Conservation (phyloP, 2,113 vertebrate species). For the Eonycteris spelaea region DNA sequence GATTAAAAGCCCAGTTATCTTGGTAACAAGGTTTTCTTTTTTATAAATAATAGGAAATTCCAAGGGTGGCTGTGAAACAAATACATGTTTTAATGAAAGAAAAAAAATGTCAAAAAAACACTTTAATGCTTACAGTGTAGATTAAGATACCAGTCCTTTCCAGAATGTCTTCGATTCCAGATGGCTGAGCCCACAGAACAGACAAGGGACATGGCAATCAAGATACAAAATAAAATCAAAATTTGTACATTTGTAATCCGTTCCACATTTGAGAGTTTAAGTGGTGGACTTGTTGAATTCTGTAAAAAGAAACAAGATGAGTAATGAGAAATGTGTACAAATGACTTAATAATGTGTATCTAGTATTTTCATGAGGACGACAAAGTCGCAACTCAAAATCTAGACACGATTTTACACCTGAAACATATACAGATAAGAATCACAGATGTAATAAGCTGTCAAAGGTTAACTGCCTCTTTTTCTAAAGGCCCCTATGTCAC, state of each 20-base stretch:
- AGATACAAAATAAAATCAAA: conserved; percentile 95
- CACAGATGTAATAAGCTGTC: background rate
- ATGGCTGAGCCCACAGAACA: conserved; percentile 96
- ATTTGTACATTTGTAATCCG: conserved; percentile 99
- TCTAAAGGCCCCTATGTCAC: background rate
- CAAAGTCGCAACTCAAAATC: background rate
- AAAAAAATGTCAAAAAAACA: background rate
- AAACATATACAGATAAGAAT: background rate
- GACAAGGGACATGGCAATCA: conserved; percentile 96
- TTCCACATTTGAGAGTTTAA: conserved; percentile 98
- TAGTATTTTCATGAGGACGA: background rate
- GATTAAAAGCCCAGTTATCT: background rate
- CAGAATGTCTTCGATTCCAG: conserved; percentile 94
- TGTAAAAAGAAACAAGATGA: conserved; percentile 73
- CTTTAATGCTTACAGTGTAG: conserved; percentile 92
- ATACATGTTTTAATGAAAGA: background rate
- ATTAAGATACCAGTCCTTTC: conserved; percentile 97
- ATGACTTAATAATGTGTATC: background rate
- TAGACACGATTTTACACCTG: background rate
- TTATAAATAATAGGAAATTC: background rate
- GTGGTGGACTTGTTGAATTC: conserved; percentile 97
- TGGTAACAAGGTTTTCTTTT: background rate
- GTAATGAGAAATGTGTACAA: background rate
- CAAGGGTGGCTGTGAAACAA: background rate
- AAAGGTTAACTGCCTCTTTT: background rate